Conservation (phyloP, 1,140 invertebrate species). For the Drosophila trapezifrons region DNA sequence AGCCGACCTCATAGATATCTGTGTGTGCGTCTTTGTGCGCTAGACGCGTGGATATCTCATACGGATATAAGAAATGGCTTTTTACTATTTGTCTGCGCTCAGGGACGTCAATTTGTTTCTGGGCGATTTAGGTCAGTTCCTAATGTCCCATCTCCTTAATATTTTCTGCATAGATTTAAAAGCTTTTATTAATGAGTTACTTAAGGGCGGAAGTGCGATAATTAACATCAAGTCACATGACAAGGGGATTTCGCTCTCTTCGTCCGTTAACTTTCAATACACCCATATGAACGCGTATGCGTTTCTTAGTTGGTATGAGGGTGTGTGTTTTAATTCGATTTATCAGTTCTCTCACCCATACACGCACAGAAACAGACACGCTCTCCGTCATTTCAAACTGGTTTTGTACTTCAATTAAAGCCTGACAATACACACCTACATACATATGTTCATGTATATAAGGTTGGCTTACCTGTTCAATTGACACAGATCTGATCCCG, state of each 20-base stretch:
- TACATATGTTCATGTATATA: background rate
- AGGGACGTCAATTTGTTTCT: slow-evolving; percentile 26
- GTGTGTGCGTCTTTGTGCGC: slow-evolving; percentile 18
- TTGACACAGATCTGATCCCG: slow-evolving; percentile 8
- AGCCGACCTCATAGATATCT: slow-evolving; percentile 30
- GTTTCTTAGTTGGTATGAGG: slow-evolving; percentile 13
- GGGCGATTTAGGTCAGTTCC: slow-evolving; percentile 11
- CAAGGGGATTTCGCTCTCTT: slow-evolving; percentile 27
- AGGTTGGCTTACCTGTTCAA: slow-evolving; percentile 17
- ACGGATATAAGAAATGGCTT: slow-evolving; percentile 19
- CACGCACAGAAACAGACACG: slow-evolving; percentile 25
- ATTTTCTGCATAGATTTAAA: background rate
- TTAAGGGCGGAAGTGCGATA: slow-evolving; percentile 44
- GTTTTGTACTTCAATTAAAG: slow-evolving; percentile 72
- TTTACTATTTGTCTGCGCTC: slow-evolving; percentile 21
- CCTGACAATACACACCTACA: slow-evolving; percentile 4
- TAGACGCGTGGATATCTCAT: slow-evolving; percentile 39
- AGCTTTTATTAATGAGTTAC: background rate
- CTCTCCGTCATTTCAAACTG: slow-evolving; percentile 73
- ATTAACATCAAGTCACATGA: slow-evolving; percentile 74
- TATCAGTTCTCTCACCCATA: slow-evolving; percentile 52
- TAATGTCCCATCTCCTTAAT: background rate
- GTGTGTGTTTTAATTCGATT: slow-evolving; percentile 68
- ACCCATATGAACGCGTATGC: slow-evolving; percentile 18
- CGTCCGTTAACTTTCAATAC: slow-evolving; percentile 41